Base-by-base conservation (phyloP, 1,140 invertebrate genomes). In the Papilio xuthus region DNA sequence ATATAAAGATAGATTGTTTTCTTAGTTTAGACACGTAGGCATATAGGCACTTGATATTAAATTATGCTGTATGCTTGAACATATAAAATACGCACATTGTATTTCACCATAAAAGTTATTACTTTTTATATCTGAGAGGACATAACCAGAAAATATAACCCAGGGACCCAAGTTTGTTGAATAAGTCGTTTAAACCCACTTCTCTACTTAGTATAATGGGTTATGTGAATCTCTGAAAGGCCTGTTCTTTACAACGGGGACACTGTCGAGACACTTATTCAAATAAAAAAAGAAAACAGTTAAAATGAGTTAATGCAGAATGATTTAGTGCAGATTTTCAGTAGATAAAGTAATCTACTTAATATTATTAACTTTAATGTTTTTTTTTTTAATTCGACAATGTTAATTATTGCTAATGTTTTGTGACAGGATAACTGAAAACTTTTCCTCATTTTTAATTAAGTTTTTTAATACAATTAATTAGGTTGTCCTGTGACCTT, bases 151-250 rank as follows among this genome's bases (percentile, higher is more conserved):
- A 26, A 26, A 60, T 60, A 26, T 60, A 26, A 26, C 23, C 10
- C 3, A 10, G 56, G 23, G 56, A 23, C 20, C 23, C 56, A 60
- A 60, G 23, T 26, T 60, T 60, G 56, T 60, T 60, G 26, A 15
- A 67, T 67, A 67, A 28, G 60, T 67, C 60, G 60, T 67, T 67
- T 28, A 12, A 12, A 67, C 60, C 23, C 60, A 26, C 23, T 63
- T 63, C 15, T 28, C 60, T 26, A 63, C 60, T 67, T 28, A 67
- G 26, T 26, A 28, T 28, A 67, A 67, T 26, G 26, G 23, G 3
- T 15, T 67, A 67, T 67, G 28, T 15, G 13, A 6, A 28, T 67
- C 60, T 67, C 26, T 28, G 13, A 67, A 67, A 67, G 12, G 60
- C 60, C 12, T 67, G 4, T 13, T 28, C 23, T 28, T 67, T 67